Evolutionary conservation across 1,140 invertebrate genomes (phyloP), one percentile per base, ranked within the genome.

Genomic region (Ceratina australensis): DNA sequence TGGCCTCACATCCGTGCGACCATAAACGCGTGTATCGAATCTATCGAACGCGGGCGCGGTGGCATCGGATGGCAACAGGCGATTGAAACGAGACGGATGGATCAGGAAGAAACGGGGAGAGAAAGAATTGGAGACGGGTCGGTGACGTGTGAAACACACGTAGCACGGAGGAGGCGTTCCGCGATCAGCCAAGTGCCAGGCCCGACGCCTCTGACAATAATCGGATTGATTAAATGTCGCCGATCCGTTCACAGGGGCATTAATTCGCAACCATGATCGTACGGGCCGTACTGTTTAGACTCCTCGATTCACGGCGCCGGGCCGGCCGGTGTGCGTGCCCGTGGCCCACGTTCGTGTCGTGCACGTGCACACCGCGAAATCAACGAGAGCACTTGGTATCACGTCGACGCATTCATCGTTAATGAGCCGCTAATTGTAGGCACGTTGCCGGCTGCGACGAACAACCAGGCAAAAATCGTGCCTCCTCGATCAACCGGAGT

Each of bases 221-320:
- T 87, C 84, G 84, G 77, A 86, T 87, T 83, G 86, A 87, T 87
- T 87, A 87, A 87, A 87, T 87, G 86, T 87, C 78, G 82, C 84
- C 80, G 82, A 72, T 72, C 61, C 52, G 61, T 42, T 33, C 13
- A 20, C 33, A 22, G 13, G 18, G 3, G 13, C 49, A 20, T 52
- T 26, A 16, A 56, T 52, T 24, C 26, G 56, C 57, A 49, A 60
- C 47, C 26, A 52, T 13, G 18, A 7, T 42, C 33, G 60, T 69
- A 52, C 33, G 33, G 42, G 3, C 3, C n/a, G n/a, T n/a, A 18
- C 18, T 20, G 15, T 13, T 47, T 69, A 69, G 68, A 57, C 42
- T 65, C 33, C 33, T 42, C 47, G 47, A 57, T 56, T 20, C 22
- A 52, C 66, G 60, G n/a, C n/a, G n/a, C n/a, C n/a, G n/a, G n/a